Conservation (phyloP, 2,113 vertebrate species). For the Athene noctua region DNA sequence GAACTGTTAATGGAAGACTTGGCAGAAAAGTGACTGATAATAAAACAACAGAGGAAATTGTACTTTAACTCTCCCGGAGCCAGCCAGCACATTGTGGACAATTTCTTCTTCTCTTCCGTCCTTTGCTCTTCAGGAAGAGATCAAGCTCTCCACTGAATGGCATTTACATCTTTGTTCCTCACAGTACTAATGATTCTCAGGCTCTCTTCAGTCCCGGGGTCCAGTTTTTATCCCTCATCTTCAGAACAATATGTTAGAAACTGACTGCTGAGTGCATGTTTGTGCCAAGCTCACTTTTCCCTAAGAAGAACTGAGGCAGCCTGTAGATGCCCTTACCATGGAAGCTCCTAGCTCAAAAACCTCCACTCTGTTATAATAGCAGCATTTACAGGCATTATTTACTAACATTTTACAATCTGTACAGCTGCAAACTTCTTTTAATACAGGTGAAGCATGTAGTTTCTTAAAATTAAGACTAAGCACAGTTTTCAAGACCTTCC, state of each 20-base stretch:
- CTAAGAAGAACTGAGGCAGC: background rate
- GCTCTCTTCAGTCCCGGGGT: background rate
- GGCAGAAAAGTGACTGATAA: background rate
- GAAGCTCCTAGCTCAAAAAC: background rate
- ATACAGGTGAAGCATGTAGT: background rate
- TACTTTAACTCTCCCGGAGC: background rate
- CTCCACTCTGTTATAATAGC: background rate
- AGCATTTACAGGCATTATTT: background rate
- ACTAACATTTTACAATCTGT: background rate
- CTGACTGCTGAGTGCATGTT: background rate
- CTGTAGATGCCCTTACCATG: background rate
- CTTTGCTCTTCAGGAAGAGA: background rate
- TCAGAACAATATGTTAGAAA: background rate
- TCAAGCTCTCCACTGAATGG: background rate
- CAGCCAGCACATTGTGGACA: background rate
- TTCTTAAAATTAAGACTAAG: background rate
- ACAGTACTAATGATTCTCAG: background rate
- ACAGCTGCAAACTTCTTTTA: background rate
- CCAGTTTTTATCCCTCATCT: background rate
- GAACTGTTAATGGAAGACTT: background rate
- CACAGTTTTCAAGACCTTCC: background rate
- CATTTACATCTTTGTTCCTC: background rate
- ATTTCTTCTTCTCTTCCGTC: background rate
- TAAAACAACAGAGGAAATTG: constrained; percentile 14
- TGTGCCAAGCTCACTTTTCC: background rate